These are phyloP conservation scores for Congeria kusceri DNA, from an alignment of 2,888 invertebrate genomes.

Conservation along the genomic window DNA sequence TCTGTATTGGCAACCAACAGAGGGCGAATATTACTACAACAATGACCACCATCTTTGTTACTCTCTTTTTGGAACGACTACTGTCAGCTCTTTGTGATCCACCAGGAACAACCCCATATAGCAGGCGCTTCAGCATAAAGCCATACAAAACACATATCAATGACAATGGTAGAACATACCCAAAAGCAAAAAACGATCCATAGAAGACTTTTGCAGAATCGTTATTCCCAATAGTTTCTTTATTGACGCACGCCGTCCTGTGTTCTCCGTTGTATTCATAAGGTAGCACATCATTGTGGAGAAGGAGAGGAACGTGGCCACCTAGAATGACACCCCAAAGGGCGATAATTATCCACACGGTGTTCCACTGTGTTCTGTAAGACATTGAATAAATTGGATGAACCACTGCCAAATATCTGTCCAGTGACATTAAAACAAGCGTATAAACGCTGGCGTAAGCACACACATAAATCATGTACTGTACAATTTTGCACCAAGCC, in stretches of 20 bases:
- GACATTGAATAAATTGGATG: slow-evolving; percentile 96
- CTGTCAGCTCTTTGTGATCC: slow-evolving; percentile 92
- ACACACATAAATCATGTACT: slow-evolving; percentile 96
- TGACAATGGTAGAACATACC: slow-evolving; percentile 94
- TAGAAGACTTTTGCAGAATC: slow-evolving; percentile 67
- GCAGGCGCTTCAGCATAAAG: slow-evolving; percentile 94
- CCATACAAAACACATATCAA: slow-evolving; percentile 95
- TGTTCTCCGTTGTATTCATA: slow-evolving; percentile 84
- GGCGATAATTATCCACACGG: slow-evolving; percentile 91
- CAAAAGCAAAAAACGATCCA: slow-evolving; percentile 90
- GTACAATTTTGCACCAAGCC: slow-evolving; percentile 95
- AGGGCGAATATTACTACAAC: slow-evolving; percentile 96
- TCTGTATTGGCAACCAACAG: slow-evolving; percentile 97
- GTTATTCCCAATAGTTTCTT: slow-evolving; percentile 8
- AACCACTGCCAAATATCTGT: slow-evolving; percentile 95
- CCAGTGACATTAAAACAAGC: slow-evolving; percentile 96
- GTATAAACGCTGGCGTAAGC: slow-evolving; percentile 98
- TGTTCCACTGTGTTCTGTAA: slow-evolving; percentile 92
- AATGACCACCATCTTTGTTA: slow-evolving; percentile 96
- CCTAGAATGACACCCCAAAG: slow-evolving; percentile 92
- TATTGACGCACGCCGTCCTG: slow-evolving; percentile 77
- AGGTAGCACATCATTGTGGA: slow-evolving; percentile 71
- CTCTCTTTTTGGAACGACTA: slow-evolving; percentile 93
- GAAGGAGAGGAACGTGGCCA: slow-evolving; percentile 82
- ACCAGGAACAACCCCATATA: slow-evolving; percentile 90